phyloP scores from a whole-genome alignment of 1,140 invertebrate species.

The Zaprionus lachaisei region DNA sequence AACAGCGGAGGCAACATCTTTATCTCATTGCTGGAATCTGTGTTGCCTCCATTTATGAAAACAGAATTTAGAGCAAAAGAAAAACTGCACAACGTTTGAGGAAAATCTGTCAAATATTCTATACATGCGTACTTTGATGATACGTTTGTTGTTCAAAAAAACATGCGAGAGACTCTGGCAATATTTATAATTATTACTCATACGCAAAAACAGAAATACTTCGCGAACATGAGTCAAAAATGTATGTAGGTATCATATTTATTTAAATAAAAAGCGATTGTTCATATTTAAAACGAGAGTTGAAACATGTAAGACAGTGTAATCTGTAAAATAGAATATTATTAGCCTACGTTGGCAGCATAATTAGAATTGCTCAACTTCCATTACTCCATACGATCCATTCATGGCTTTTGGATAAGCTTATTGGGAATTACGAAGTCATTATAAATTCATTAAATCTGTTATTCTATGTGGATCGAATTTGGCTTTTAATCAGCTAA shows the following conservation, averaged over 20 bases:
- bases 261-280: background rate
- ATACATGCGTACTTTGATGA: constrained; percentile 9
- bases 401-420: constrained; percentile 11
- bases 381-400: constrained; percentile 23
- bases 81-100: constrained; percentile 28
- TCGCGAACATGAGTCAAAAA: constrained; percentile 30
- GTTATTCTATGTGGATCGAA: constrained; percentile 27
- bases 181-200: constrained; percentile 50
- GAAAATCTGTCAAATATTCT: constrained; percentile 38
- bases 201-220: constrained; percentile 2
- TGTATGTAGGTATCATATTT: background rate
- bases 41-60: constrained; percentile 42
- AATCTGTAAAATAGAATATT: constrained; percentile 2
- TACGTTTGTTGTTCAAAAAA: constrained; percentile 11
- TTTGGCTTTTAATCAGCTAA: constrained; percentile 65
- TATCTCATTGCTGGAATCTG: constrained; percentile 60
- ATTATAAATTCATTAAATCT: constrained; percentile 58
- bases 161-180: constrained; percentile 20
- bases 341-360: background rate
- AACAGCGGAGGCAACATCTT: constrained; percentile 55
- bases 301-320: no score
- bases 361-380: constrained; percentile 35
- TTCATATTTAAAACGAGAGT: no score
- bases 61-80: constrained; percentile 37
- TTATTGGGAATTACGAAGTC: constrained; percentile 20